phyloP scores from a whole-genome alignment of 2,113 vertebrate genomes.

The Nettapus auritus region DNA sequence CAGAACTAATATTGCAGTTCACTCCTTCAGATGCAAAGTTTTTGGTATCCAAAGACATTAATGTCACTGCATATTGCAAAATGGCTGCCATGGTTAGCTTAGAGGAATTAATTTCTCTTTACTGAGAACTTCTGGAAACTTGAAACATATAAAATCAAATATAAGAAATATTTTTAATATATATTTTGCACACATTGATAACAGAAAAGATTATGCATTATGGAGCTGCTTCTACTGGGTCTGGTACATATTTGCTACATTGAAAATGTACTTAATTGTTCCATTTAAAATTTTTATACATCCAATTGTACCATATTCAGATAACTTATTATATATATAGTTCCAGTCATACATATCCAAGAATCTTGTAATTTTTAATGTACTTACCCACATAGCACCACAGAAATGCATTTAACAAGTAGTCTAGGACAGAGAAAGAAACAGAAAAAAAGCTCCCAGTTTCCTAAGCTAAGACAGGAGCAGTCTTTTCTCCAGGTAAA shows the following conservation, averaged over 20 bases:
- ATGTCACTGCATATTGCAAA: neutral
- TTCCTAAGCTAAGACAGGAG: neutral
- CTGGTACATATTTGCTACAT: neutral
- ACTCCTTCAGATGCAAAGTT: neutral
- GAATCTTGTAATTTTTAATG: neutral
- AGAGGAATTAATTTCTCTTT: neutral
- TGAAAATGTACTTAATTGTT: neutral
- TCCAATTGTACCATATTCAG: neutral
- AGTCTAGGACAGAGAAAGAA: neutral
- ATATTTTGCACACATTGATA: neutral
- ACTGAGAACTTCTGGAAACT: neutral
- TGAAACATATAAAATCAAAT: neutral
- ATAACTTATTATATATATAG: neutral
- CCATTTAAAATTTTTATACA: neutral
- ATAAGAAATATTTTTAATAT: neutral
- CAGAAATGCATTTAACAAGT: neutral
- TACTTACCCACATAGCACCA: neutral
- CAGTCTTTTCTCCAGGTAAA: neutral
- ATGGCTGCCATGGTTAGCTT: neutral
- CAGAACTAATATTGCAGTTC: neutral
- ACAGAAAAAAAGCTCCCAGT: neutral
- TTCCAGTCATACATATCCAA: neutral
- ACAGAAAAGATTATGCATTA: neutral
- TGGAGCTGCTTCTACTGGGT: neutral
- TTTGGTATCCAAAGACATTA: neutral